phyloP scores from a whole-genome alignment of 2,888 invertebrate genomes.

The Drosophila anomelani region DNA sequence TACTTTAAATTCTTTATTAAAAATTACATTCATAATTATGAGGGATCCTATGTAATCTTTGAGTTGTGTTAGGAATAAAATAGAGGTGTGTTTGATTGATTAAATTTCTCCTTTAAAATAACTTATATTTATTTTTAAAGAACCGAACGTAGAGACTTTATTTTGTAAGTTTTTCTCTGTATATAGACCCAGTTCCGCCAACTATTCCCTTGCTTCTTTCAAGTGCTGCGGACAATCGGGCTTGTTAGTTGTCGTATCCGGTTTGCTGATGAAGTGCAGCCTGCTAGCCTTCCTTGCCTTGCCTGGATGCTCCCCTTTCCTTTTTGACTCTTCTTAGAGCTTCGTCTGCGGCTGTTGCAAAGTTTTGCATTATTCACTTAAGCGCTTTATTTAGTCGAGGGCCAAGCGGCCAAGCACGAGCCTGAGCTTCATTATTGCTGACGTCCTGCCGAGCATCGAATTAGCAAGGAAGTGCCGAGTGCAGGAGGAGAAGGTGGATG shows the following conservation, averaged over 20 bases:
- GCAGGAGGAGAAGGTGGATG: background rate
- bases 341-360: conserved; percentile 58
- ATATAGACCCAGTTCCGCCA: conserved; percentile 1
- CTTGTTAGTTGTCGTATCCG: conserved; percentile 80
- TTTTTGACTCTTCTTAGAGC: conserved; percentile 8
- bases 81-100: no score
- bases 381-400: conserved; percentile 75
- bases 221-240: conserved; percentile 75
- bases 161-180: background rate
- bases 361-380: conserved; percentile 81
- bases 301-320: conserved; percentile 3
- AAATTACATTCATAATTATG: no score
- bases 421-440: conserved; percentile 69
- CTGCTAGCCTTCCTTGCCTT: conserved; percentile 9
- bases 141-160: background rate
- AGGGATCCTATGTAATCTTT: no score
- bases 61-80: no score
- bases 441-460: conserved; percentile 53
- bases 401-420: conserved; percentile 49
- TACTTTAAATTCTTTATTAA: no score
- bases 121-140: background rate
- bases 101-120: no score
- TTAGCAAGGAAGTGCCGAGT: background rate
- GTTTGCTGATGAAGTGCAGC: conserved; percentile 73
- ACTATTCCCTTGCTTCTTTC: conserved; percentile 23